A percentile compares a stretch with the other conserved stretches of the same genome.
Evolutionary conservation across 2,888 invertebrate genomes (phyloP).

Genomic region (Noctua janthe): DNA sequence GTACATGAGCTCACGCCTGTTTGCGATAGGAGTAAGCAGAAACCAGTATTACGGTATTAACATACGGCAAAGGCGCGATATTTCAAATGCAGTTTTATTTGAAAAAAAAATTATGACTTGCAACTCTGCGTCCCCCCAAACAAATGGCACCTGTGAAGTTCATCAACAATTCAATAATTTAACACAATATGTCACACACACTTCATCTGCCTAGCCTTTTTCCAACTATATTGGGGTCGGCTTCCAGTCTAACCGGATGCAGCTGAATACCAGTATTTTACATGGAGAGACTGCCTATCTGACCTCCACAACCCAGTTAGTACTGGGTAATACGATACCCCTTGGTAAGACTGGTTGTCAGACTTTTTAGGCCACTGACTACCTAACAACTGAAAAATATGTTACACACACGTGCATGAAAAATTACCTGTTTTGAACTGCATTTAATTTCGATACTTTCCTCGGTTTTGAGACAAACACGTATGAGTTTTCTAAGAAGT

Average conservation of each 20-base stretch:
- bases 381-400: background rate
- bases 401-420: conserved; percentile 19
- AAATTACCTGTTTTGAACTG: background rate
- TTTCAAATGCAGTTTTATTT: background rate
- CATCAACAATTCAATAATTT: conserved; percentile 13
- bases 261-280: too few species aligned
- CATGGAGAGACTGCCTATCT: too few species aligned
- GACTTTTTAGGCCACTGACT: too few species aligned
- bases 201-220: too few species aligned
- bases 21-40: background rate
- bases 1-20: background rate
- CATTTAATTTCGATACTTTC: background rate
- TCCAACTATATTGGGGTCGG: too few species aligned
- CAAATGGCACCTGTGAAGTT: background rate
- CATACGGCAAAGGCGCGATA: too few species aligned
- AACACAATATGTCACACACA: conserved; percentile 28
- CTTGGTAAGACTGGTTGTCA: too few species aligned
- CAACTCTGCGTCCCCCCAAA: too few species aligned
- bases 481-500: background rate
- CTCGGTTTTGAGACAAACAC: background rate
- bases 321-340: too few species aligned
- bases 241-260: too few species aligned
- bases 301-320: too few species aligned
- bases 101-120: background rate
- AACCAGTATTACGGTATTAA: background rate